Conservation (phyloP, 1,140 invertebrate species). For the Calephelis nemesis region DNA sequence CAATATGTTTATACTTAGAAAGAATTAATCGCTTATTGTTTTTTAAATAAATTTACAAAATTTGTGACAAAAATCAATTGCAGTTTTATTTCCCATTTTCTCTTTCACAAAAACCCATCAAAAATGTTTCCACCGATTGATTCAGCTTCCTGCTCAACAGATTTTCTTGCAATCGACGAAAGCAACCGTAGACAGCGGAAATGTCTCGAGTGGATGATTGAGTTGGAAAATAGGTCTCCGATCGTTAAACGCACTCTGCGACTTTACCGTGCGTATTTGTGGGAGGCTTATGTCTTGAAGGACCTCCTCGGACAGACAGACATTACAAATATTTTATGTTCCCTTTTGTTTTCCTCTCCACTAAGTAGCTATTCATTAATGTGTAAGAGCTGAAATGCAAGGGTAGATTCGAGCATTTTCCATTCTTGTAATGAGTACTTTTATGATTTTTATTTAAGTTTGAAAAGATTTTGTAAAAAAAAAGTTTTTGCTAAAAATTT, state of each 20-base stretch:
- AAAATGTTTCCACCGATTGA: slow-evolving; percentile 36
- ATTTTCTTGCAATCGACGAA: slow-evolving; percentile 38
- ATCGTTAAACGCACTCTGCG: slow-evolving; percentile 33
- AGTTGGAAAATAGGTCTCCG: slow-evolving; percentile 55
- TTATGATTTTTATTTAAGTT: no score
- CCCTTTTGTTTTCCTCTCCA: slow-evolving; percentile 17
- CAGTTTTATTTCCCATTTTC: slow-evolving; percentile 4
- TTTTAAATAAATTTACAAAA: not conserved
- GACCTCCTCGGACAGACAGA: slow-evolving; percentile 7
- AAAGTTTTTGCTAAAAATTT: no score
- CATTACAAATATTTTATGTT: slow-evolving; percentile 23
- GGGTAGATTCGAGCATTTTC: not conserved
- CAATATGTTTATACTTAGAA: no score
- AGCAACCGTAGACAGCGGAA: slow-evolving; percentile 46
- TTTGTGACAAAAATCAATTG: not conserved
- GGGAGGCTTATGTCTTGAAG: slow-evolving; percentile 29
- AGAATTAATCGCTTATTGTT: no score
- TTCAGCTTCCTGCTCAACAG: slow-evolving; percentile 32
- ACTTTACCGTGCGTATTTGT: slow-evolving; percentile 34
- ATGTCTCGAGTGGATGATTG: slow-evolving; percentile 72
- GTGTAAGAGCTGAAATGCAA: not conserved
- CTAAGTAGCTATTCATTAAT: slow-evolving; percentile 13
- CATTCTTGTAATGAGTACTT: not conserved
- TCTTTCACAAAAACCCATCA: slow-evolving; percentile 12
- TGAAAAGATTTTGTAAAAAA: no score